Evolutionary conservation across 2,113 vertebrate genomes (phyloP).

Genomic region (Zapus hudsonius): DNA sequence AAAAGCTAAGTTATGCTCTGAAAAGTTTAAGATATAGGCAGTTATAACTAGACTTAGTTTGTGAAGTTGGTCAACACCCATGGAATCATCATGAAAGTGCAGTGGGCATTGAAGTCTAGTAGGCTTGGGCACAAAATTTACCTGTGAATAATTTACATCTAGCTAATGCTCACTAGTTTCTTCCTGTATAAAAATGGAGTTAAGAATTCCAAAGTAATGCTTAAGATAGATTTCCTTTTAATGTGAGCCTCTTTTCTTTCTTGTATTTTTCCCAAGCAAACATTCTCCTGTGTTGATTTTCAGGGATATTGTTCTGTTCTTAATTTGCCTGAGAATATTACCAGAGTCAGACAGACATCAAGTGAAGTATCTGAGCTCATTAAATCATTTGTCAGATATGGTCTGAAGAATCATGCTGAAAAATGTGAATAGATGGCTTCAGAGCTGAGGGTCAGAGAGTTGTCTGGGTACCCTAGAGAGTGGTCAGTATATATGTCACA

Average conservation of each 20-base stretch:
- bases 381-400: slow-evolving; percentile 29
- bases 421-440: background rate
- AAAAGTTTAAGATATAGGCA: background rate
- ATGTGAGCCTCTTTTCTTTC: background rate
- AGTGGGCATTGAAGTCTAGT: background rate
- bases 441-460: background rate
- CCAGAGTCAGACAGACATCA: slow-evolving; percentile 7
- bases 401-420: background rate
- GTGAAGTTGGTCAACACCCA: background rate
- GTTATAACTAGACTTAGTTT: background rate
- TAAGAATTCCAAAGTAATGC: background rate
- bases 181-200: background rate
- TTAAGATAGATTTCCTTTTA: background rate
- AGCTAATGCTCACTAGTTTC: background rate
- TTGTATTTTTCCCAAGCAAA: background rate
- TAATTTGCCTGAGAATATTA: slow-evolving; percentile 53
- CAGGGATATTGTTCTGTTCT: slow-evolving; percentile 6
- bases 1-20: background rate
- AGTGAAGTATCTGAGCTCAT: background rate
- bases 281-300: slow-evolving; percentile 43
- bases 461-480: background rate
- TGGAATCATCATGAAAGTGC: background rate
- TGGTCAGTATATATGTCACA: background rate
- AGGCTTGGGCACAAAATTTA: background rate
- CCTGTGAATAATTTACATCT: slow-evolving; percentile 18